Evolutionary conservation across 1,140 invertebrate genomes (phyloP).

Genomic region (Papilio helenus): DNA sequence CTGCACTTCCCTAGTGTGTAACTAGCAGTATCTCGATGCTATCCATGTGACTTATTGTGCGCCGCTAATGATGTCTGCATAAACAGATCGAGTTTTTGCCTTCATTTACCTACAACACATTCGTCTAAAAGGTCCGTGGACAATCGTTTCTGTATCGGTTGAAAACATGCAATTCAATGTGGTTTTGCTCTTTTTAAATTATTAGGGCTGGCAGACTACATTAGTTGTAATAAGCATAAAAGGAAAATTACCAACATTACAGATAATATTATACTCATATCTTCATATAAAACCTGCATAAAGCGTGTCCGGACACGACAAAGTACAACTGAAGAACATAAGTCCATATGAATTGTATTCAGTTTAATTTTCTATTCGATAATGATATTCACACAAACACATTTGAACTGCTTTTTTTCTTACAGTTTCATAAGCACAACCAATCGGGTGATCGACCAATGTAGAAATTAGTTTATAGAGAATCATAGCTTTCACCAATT

Average conservation of each 20-base stretch:
- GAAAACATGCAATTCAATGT: constrained; percentile 31
- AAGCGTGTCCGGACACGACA: background rate
- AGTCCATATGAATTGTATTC: background rate
- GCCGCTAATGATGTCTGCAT: constrained; percentile 47
- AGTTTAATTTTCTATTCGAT: background rate
- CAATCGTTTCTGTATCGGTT: constrained; percentile 31
- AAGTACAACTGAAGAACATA: background rate
- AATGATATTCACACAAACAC: too few species aligned
- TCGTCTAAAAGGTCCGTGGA: constrained; percentile 34
- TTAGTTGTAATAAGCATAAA: constrained; percentile 6
- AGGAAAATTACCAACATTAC: constrained; percentile 3
- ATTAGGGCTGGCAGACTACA: constrained; percentile 8
- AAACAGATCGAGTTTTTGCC: constrained; percentile 56
- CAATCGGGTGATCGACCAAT: background rate
- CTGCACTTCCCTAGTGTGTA: background rate
- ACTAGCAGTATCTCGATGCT: constrained; percentile 48
- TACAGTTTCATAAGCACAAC: background rate
- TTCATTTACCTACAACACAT: constrained; percentile 50
- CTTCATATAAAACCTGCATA: background rate
- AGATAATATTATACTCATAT: background rate
- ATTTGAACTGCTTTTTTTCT: background rate
- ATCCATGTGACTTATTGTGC: constrained; percentile 61
- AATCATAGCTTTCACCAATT: background rate
- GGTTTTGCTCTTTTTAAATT: constrained; percentile 35
- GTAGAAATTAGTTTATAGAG: background rate